Base-by-base conservation (phyloP, 2,113 vertebrate genomes). In the Cyphomyrus discorhynchus region DNA sequence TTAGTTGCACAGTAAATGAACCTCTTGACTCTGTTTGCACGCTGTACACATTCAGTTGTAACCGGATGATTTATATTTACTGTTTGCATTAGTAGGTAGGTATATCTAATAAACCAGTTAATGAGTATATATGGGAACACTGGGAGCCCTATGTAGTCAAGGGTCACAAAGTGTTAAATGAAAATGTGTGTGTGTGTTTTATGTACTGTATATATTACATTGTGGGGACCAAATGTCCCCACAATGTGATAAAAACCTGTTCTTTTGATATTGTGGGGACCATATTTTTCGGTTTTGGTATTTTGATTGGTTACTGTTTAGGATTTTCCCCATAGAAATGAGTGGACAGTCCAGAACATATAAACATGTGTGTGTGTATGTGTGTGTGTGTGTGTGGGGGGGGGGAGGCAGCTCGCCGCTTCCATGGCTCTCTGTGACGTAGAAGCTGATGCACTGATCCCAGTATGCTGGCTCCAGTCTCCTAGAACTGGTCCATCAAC, bases 361-460 rank as follows among this genome's bases (percentile, higher is more conserved):
- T 21, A 45, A 35, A 45, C 8, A 7, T 46, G 17, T 9, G 15
- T 24, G 21, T n/a, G 42, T 84, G 45, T 84, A 21, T 84, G 82
- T 47, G 82, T 84, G 21, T 84, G 19, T 11, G 21, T 83, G 21
- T 46, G 19, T 42, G 39, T 46, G 35, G 42, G 6, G 35, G 35
- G 42, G 35, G 49, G 11, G 49, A 13, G 2, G 11, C 11, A 15
- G 50, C 11, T 83, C 35, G 3, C 10, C 35, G 50, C 77, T 89
- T 50, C 21, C 89, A 85, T 62, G 24, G 24, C 77, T 84, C 50
- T 83, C 35, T 45, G 80, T 84, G 52, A 89, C 74, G 56, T 39
- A 35, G 89, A 89, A 46, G n/a, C 89, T 84, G 80, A 89, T 89
- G 80, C 89, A 84, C 56, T 46, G 77, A 89, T 89, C 80, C 80